These are phyloP conservation scores for Amblyjoppa proteus DNA, from an alignment of 2,888 invertebrate species.

Conservation along the genomic window DNA sequence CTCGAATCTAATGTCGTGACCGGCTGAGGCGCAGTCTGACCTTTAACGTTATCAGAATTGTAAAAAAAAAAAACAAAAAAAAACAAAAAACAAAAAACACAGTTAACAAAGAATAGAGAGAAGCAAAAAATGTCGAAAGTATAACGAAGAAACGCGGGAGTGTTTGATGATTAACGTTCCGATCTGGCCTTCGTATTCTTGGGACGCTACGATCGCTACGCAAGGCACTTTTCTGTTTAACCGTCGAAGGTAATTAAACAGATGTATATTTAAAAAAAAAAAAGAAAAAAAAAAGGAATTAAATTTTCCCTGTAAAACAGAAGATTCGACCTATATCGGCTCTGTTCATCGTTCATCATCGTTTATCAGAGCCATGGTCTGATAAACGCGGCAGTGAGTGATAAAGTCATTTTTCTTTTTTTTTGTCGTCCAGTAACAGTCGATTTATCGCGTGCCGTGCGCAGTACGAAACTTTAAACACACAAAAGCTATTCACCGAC, in stretches of 20 bases:
- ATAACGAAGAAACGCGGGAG: background rate
- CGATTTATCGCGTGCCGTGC: background rate
- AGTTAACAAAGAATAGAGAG: background rate
- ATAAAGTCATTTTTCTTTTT: background rate
- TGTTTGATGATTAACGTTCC: background rate
- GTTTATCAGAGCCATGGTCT: too few species aligned
- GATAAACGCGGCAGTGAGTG: background rate
- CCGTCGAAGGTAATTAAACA: background rate
- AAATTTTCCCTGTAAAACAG: slow-evolving; percentile 4
- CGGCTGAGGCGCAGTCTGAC: slow-evolving; percentile 42
- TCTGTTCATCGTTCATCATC: too few species aligned
- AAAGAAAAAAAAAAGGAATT: background rate
- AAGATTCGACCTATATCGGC: background rate
- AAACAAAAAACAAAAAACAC: background rate
- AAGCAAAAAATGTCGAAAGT: background rate
- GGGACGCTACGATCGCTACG: background rate
- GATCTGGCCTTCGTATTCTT: background rate
- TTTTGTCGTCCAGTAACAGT: background rate
- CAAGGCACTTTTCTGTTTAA: background rate
- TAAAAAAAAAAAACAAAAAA: slow-evolving; percentile 1
- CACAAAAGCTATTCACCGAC: background rate
- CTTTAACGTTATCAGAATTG: slow-evolving; percentile 55
- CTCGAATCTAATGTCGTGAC: slow-evolving; percentile 61
- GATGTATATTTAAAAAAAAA: background rate
- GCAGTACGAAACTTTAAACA: background rate